Evolutionary conservation across 2,888 invertebrate genomes (phyloP).

Genomic region (Exocentrus adspersus): DNA sequence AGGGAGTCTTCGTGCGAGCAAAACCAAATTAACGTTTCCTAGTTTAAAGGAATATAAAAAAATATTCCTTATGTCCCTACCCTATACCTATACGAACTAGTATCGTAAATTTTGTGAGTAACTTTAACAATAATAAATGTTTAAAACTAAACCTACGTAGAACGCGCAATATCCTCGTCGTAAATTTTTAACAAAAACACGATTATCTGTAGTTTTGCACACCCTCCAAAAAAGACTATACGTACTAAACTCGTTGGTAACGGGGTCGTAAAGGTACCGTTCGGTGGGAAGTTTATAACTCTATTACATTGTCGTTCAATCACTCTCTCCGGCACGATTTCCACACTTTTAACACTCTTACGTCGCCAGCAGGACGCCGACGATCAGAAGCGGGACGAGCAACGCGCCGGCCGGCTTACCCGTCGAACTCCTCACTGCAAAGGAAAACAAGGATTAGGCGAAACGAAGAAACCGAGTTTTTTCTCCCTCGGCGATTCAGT

Average conservation of each 20-base stretch:
- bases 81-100: background rate
- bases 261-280: slow-evolving; percentile 14
- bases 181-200: no score
- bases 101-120: background rate
- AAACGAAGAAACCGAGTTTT: background rate
- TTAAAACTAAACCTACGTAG: background rate
- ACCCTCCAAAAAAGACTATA: no score
- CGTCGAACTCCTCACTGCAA: slow-evolving; percentile 52
- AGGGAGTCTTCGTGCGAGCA: no score
- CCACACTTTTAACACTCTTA: slow-evolving; percentile 13
- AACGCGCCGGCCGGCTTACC: slow-evolving; percentile 18
- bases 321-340: background rate
- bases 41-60: slow-evolving; percentile 9
- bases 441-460: slow-evolving; percentile 25
- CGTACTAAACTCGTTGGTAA: slow-evolving; percentile 19
- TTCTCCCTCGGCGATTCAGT: no score
- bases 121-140: background rate
- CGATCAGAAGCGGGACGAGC: slow-evolving; percentile 4
- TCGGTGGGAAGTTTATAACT: slow-evolving; percentile 23
- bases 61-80: slow-evolving; percentile 2
- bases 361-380: slow-evolving; percentile 24
- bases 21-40: background rate
- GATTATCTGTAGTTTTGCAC: no score
- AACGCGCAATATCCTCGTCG: background rate
- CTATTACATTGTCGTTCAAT: slow-evolving; percentile 11